Evolutionary conservation across 2,797 vertebrate species (phyloP).

Genomic region (Lophius americanus): DNA sequence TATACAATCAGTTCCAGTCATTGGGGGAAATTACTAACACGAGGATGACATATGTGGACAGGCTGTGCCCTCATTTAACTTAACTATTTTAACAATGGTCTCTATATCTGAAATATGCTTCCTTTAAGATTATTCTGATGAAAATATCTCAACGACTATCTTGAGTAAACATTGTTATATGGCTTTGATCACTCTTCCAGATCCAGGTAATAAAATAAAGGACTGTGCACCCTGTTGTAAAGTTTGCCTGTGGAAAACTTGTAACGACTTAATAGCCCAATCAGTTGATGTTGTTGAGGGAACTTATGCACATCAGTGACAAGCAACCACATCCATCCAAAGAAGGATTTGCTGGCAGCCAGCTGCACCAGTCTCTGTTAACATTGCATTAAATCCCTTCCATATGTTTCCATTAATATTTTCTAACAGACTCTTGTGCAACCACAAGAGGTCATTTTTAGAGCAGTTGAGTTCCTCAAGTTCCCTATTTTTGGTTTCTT

Average conservation of each 20-base stretch:
- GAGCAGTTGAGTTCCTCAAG: neutral
- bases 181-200: slow-evolving; percentile 59
- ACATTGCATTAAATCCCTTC: slow-evolving; percentile 5
- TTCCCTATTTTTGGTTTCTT: neutral
- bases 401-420: neutral
- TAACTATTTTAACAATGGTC: neutral
- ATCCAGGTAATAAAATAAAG: slow-evolving; percentile 54
- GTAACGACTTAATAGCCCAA: slow-evolving; percentile 42
- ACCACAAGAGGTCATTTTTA: neutral
- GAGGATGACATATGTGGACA: neutral
- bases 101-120: neutral
- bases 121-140: slow-evolving; percentile 8
- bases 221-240: slow-evolving; percentile 51
- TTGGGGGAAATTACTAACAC: neutral
- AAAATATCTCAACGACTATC: slow-evolving; percentile 37
- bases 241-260: slow-evolving; percentile 43
- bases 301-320: slow-evolving; percentile 39
- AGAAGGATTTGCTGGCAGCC: slow-evolving; percentile 25
- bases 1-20: neutral
- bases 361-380: slow-evolving; percentile 32
- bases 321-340: slow-evolving; percentile 25
- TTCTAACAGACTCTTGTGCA: neutral
- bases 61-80: neutral
- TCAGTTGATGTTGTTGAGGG: slow-evolving; percentile 44
- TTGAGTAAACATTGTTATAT: slow-evolving; percentile 55